Percentiles rank a stretch among this genome's conserved stretches.
These are phyloP conservation scores for Cryptophagus acutangulus DNA, from an alignment of 2,888 invertebrate species.

Conservation along the genomic window DNA sequence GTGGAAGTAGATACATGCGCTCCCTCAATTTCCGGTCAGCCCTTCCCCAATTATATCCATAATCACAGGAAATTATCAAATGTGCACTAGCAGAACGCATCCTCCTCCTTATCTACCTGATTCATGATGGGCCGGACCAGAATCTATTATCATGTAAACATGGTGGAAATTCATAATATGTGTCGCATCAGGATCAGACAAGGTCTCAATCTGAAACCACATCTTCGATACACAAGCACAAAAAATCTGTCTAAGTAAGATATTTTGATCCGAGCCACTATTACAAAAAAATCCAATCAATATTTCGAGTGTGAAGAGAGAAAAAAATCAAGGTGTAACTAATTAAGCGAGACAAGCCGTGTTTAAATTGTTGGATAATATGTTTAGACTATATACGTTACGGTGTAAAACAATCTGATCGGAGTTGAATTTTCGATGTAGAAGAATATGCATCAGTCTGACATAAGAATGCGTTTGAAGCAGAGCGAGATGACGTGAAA, in stretches of 20 bases:
- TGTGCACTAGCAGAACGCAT: conserved; percentile 42
- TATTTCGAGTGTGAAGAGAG: too few relatives aligned
- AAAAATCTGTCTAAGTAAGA: background rate
- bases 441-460: conserved; percentile 2
- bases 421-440: background rate
- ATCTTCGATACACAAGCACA: background rate
- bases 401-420: conserved; percentile 6
- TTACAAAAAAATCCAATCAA: too few relatives aligned
- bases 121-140: conserved; percentile 31
- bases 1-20: conserved; percentile 45
- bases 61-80: conserved; percentile 51
- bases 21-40: conserved; percentile 50
- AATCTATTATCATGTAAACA: conserved; percentile 28
- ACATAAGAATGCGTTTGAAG: conserved; percentile 4
- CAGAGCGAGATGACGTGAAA: background rate
- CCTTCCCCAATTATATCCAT: conserved; percentile 47
- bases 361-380: too few relatives aligned
- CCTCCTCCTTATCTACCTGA: conserved; percentile 44
- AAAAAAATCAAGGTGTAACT: background rate
- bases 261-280: background rate
- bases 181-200: background rate
- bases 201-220: background rate
- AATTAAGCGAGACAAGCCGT: conserved; percentile 1
- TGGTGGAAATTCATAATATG: conserved; percentile 14
- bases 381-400: background rate